Evolutionary conservation across 2,113 vertebrate genomes (phyloP), one percentile per base, ranked within the genome.

Genomic region (Ammodytes dubius): DNA sequence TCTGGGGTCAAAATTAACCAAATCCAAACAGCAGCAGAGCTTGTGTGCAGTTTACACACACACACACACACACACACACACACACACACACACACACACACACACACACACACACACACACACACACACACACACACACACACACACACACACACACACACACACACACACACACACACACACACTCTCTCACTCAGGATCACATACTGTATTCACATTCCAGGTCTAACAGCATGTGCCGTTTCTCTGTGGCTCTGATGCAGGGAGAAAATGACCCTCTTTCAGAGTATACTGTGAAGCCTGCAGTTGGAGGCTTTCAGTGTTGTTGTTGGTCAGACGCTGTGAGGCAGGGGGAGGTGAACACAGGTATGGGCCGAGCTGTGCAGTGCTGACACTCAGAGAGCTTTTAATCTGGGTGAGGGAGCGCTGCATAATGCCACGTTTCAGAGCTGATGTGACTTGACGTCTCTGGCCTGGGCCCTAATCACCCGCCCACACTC

Each of bases 381-480:
- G 37, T 10, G 42, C 60, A 40, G 37, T 14, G 74, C 78, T 81
- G 84, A 81, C 7, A 39, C 77, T 76, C 27, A 27, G 83, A 88
- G 69, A 64, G 87, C 84, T 90, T 91, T 91, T 91, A 88, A 92
- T 93, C 87, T 92, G 86, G 89, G 92, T 92, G 90, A 93, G 61
- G 74, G 90, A 93, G 61, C 71, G 70, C 80, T 45, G 78, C 68
- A 83, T 91, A 89, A 89, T 83, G 74, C 74, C 71, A 72, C 83
- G 75, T 81, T 85, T 88, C 84, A 88, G 84, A 84, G 63, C 54
- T 90, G 88, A 93, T 93, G 85, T 90, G 86, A 87, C 90, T 82
- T 91, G 92, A 91, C 77, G 63, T 86, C 70, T 76, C 80, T 88
- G 9, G 76, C 76, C 61, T 85, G 5, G 63, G 63, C 76, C 81